Evolutionary conservation across 2,113 vertebrate genomes (phyloP), one percentile per base, ranked within the genome.

Genomic region (Pseudopipra pipra): DNA sequence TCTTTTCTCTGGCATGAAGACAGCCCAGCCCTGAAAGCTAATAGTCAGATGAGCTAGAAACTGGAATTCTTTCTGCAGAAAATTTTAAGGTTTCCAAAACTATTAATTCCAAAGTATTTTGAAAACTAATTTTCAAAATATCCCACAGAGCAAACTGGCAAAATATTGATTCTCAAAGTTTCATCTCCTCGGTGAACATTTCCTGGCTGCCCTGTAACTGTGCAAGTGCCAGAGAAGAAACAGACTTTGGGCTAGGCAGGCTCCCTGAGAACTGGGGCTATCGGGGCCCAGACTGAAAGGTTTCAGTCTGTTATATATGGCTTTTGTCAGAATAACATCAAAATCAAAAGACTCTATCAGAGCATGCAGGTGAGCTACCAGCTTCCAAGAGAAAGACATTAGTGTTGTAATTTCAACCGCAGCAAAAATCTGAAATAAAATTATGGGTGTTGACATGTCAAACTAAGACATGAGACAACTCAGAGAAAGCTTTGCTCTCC

Each of bases 11-110:
- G 80, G 76, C 61, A 85, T 14, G 49, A 79, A n/a, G 16, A 72
- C 12, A 90, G 58, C 25, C 80, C 70, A 82, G 58, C 95, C 86
- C 92, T 89, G 39, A 93, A 92, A 94, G 37, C 59, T 66, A 85
- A 89, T 0, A 92, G 46, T 59, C 63, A 89, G 49, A 52, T 62
- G 58, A 30, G 37, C 39, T 22, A 62, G 78, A 82, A 87, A 89
- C 23, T 39, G 58, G 25, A 79, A 87, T 35, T 74, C 28, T n/a
- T 85, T 66, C 79, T 52, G 24, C 35, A 80, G 12, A 59, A 49
- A 88, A 61, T 16, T 20, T 76, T 35, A 76, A 63, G 7, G 52
- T 71, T 92, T 95, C 88, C 49, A 93, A 82, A 85, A 92, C 67
- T 39, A 88, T 12, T 47, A 83, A 84, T 87, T 66, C 62, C 41